Evolutionary conservation across 2,888 invertebrate species (phyloP), one percentile per base, ranked within the genome.

Genomic region (Eristalinus aeneus): DNA sequence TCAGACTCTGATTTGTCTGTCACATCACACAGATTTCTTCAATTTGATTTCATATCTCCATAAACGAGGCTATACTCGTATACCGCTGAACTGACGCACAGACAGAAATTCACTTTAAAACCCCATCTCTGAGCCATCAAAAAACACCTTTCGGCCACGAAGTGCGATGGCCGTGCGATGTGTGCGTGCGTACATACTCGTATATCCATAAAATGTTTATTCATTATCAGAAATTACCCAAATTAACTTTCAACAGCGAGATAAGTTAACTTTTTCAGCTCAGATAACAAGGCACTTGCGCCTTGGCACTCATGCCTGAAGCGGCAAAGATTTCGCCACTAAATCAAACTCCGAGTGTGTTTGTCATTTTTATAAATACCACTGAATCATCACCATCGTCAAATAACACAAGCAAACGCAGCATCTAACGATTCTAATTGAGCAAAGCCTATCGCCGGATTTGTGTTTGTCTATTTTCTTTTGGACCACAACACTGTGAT

Each of bases 401-500:
- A 20, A 46, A 46, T 16, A 16, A 46, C 46, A 46, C 46, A 46
- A 39, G n/a, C n/a, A 39, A 46, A 71, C 63, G 16, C 64, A 78
- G 31, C 71, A 39, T 64, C 31, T 64, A 10, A 69, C 16, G 58
- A 27, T n/a, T 58, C 23, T 23, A 56, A n/a, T 53, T 39, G 39
- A 60, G 27, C 54, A 6, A 73, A 27, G 23, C 78, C 72, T 20
- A 63, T n/a, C 1, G 60, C 36, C 60, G 5, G 11, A 34, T 34
- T 39, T n/a, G 16, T 46, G n/a, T 46, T 46, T 6, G 16, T 46
- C 16, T 46, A 16, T 46, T 46, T 46, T 16, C 3, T 5, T 31
- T 76, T 20, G 0, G 36, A 65, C 16, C 27, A 65, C 65, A 78
- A 78, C 74, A 71, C 79, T 75, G n/a, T n/a, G 80, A 68, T 80